Base-by-base conservation (phyloP, 2,797 vertebrate species). In the Epinephelus coioides region DNA sequence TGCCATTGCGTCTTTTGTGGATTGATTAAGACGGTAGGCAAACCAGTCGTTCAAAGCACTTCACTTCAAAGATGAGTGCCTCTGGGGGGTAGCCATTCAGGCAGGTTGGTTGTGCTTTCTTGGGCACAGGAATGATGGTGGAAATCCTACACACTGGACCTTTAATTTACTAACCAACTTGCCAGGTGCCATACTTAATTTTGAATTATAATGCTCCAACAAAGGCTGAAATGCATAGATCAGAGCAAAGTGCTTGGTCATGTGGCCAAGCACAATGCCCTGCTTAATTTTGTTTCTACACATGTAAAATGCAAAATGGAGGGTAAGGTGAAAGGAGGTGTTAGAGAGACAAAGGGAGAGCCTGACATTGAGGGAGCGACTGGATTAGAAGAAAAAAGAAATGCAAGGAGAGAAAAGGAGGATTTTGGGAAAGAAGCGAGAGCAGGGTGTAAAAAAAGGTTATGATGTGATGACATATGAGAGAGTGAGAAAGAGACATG, bases 401-500 rank as follows among this genome's bases (percentile, higher is more conserved):
- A 76, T 65, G 49, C 40, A 54, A 43, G 40, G 27, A 71, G 70
- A 70, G 73, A 68, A 73, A 81, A 69, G 56, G 56, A 10, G 60
- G 65, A 70, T 74, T 81, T 61, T 34, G 25, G 57, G 43, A 73
- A 69, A 74, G 54, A 56, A 65, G 59, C 51, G 7, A 71, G 65
- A 72, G 53, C 9, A 15, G 63, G 69, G 44, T 71, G 62, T n/a
- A 65, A 47, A 40, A 63, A 71, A 40, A 27, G 59, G 65, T 54
- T 12, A 47, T 70, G 63, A 80, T 27, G 55, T 73, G 68, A 71
- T 73, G 78, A 83, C 75, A 85, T 71, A 44, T 67, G 72, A 79
- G 76, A 84, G 50, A 56, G 40, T 43, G 60, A 73, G 60, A 84
- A 72, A 81, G 78, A 81, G 72, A 69, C 43, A 63, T 60, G 74